These are phyloP conservation scores for Horisme vitalbata DNA, from an alignment of 2,888 invertebrate species.

Conservation along the genomic window DNA sequence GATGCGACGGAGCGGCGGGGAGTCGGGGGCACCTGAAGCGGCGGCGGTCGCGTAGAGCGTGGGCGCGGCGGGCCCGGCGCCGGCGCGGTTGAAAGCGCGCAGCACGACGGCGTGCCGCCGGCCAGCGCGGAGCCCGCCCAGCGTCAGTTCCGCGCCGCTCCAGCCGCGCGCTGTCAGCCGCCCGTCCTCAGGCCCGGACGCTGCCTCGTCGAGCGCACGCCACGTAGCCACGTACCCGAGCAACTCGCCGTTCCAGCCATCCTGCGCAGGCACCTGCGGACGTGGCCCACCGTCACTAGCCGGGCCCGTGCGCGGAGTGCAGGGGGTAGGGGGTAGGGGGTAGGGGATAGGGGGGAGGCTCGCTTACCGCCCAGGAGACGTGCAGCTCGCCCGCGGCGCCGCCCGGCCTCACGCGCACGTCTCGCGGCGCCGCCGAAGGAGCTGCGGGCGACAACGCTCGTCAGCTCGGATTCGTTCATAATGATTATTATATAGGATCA, in stretches of 20 bases:
- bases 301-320: no score
- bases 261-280: constrained; percentile 84
- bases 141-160: constrained; percentile 84
- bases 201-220: constrained; percentile 56
- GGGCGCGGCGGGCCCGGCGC: constrained; percentile 89
- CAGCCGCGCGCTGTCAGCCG: constrained; percentile 79
- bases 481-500: no score
- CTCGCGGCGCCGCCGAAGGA: constrained; percentile 86
- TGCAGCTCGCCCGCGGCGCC: constrained; percentile 84
- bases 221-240: constrained; percentile 88
- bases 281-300: no score
- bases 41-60: constrained; percentile 88
- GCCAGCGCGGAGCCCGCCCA: constrained; percentile 87
- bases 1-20: neutral
- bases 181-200: constrained; percentile 40
- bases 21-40: constrained; percentile 84
- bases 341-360: no score
- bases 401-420: constrained; percentile 85
- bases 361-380: constrained; percentile 87
- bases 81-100: constrained; percentile 91
- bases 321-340: no score
- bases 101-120: constrained; percentile 90
- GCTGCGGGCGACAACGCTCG: constrained; percentile 65
- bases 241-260: constrained; percentile 88
- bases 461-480: constrained; percentile 16